Percentiles rank a stretch among this genome's conserved stretches.
Evolutionary conservation across 2,797 vertebrate species (phyloP).

Genomic region (Pangasius djambal): DNA sequence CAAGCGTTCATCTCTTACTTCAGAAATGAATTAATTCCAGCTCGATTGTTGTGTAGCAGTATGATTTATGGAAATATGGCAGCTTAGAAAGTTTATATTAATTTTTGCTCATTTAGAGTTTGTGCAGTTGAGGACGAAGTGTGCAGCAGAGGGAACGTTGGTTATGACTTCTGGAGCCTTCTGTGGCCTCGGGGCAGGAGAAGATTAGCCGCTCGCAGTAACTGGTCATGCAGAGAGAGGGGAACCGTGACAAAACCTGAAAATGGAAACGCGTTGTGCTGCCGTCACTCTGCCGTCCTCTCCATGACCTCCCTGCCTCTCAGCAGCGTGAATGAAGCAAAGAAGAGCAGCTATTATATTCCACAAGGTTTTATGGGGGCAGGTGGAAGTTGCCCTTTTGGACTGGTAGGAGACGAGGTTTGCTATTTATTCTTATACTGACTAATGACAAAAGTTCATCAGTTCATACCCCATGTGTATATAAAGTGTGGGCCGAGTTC

Average conservation of each 20-base stretch:
- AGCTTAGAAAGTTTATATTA: background rate
- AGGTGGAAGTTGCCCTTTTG: constrained; percentile 30
- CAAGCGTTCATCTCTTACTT: background rate
- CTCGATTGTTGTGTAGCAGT: background rate
- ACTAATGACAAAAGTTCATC: background rate
- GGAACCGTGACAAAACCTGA: constrained; percentile 57
- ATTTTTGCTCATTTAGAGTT: constrained; percentile 5
- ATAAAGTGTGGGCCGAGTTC: background rate
- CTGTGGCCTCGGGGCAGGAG: constrained; percentile 51
- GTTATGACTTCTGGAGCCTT: constrained; percentile 58
- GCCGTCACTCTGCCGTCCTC: constrained; percentile 50
- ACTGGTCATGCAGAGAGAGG: constrained; percentile 55
- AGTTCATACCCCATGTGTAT: background rate
- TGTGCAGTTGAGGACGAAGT: background rate
- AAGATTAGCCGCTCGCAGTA: constrained; percentile 54
- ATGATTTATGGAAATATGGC: background rate
- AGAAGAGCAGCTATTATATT: constrained; percentile 34
- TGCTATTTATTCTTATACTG: constrained; percentile 1
- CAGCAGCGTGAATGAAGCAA: constrained; percentile 30
- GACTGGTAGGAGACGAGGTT: constrained; percentile 35
- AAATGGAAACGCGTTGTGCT: constrained; percentile 46
- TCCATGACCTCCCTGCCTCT: constrained; percentile 49
- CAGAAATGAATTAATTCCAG: constrained; percentile 8
- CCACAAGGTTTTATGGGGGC: constrained; percentile 41
- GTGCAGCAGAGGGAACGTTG: constrained; percentile 20